phyloP scores from a whole-genome alignment of 1,140 invertebrate species.

The Oryctes rhinoceros region DNA sequence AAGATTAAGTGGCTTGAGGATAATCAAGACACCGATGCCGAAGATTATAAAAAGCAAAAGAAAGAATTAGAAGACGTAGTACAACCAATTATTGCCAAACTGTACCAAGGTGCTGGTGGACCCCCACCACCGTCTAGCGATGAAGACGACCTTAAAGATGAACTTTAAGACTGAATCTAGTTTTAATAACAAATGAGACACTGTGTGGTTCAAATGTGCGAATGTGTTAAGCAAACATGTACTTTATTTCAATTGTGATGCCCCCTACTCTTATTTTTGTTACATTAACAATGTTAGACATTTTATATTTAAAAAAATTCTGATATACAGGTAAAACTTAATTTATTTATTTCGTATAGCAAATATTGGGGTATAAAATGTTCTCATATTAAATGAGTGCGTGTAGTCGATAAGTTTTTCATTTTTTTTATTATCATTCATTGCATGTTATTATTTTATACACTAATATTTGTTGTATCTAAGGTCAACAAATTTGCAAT shows the following conservation, averaged over 20 bases:
- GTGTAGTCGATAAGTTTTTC: conserved; percentile 43
- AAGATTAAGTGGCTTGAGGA: conserved; percentile 98
- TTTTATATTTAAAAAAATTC: conserved; percentile 42
- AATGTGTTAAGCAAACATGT: conserved; percentile 44
- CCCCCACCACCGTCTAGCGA: conserved; percentile 75
- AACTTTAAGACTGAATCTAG: conserved; percentile 68
- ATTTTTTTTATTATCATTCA: conserved; percentile 42
- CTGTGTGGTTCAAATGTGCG: conserved; percentile 42
- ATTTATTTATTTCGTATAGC: conserved; percentile 46
- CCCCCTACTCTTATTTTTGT: conserved; percentile 16
- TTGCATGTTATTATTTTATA: conserved; percentile 46
- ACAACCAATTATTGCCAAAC: conserved; percentile 96
- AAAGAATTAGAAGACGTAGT: conserved; percentile 95
- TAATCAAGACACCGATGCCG: conserved; percentile 92
- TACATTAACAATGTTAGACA: conserved; percentile 41
- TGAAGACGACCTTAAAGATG: conserved; percentile 85
- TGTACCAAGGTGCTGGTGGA: conserved; percentile 88
- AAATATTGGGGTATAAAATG: conserved; percentile 22
- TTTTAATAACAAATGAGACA: conserved; percentile 41
- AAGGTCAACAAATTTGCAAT: conserved; percentile 52
- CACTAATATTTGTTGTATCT: conserved; percentile 50
- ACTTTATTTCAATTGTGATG: conserved; percentile 34
- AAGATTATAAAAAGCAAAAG: conserved; percentile 97
- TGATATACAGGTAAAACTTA: conserved; percentile 37
- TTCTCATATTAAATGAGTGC: conserved; percentile 47